These are phyloP conservation scores for Rallus limicola DNA, from an alignment of 2,113 vertebrate species.

Conservation along the genomic window DNA sequence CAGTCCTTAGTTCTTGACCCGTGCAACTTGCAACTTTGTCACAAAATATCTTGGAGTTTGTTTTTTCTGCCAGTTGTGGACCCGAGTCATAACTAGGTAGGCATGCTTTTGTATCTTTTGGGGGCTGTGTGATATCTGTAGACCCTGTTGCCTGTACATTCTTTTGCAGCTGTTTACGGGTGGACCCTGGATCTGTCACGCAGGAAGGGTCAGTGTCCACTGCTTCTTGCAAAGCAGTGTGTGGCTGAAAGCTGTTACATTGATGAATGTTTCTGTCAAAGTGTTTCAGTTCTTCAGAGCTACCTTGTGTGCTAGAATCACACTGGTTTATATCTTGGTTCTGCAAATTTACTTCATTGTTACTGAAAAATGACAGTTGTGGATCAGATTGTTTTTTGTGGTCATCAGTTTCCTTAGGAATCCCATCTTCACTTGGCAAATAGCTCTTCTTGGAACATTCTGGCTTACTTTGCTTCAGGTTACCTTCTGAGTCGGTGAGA, in stretches of 20 bases:
- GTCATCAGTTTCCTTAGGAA: background rate
- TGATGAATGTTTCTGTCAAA: background rate
- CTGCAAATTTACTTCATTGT: background rate
- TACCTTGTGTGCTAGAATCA: background rate
- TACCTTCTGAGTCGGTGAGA: background rate
- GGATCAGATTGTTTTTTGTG: background rate
- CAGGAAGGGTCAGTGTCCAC: background rate
- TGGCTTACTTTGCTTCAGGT: background rate
- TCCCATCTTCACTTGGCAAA: background rate
- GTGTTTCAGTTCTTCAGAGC: background rate
- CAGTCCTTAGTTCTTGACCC: background rate
- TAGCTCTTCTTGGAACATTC: background rate
- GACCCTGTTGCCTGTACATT: background rate
- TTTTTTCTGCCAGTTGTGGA: background rate
- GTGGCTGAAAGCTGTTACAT: background rate
- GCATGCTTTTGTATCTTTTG: background rate
- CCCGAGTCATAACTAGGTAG: background rate
- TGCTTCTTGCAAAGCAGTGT: background rate
- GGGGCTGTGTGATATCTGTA: background rate
- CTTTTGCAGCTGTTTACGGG: slow-evolving; percentile 23
- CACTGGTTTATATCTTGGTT: background rate
- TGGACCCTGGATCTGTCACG: background rate
- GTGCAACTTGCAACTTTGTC: background rate
- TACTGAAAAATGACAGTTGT: background rate
- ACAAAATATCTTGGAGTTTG: background rate